Conservation (phyloP, 1,140 invertebrate species). For the Cheumatopsyche charites region DNA sequence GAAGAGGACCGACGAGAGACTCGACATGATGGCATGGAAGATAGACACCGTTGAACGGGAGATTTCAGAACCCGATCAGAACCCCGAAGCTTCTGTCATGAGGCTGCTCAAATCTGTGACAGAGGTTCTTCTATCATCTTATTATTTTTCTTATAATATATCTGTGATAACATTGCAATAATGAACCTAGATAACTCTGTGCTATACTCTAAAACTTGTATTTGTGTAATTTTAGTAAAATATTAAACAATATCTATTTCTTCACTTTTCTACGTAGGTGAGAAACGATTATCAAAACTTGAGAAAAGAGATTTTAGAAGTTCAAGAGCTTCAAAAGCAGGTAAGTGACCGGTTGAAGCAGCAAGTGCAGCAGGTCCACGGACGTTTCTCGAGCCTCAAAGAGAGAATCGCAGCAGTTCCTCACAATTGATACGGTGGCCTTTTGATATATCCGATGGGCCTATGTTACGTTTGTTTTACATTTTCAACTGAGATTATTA, state of each 20-base stretch:
- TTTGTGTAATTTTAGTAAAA: constrained; percentile 56
- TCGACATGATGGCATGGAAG: constrained; percentile 61
- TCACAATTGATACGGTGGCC: constrained; percentile 45
- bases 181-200: too few relatives aligned
- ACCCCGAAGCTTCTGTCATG: constrained; percentile 57
- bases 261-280: constrained; percentile 50
- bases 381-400: constrained; percentile 57
- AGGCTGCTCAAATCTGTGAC: constrained; percentile 60
- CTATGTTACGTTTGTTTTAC: too few relatives aligned
- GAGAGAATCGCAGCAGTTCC: constrained; percentile 56
- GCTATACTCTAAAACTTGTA: constrained; percentile 10
- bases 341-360: constrained; percentile 56
- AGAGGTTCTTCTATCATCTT: constrained; percentile 52
- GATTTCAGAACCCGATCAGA: constrained; percentile 53
- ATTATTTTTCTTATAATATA: constrained; percentile 33
- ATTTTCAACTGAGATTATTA: too few relatives aligned
- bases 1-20: constrained; percentile 53
- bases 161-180: too few relatives aligned
- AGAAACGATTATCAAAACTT: constrained; percentile 60
- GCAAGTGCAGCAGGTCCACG: constrained; percentile 58
- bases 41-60: constrained; percentile 58
- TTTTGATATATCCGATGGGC: neutral
- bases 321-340: constrained; percentile 59
- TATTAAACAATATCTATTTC: constrained; percentile 48
- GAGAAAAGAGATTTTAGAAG: constrained; percentile 57